phyloP scores from a whole-genome alignment of 1,140 invertebrate genomes.

The Aphelinus certus region DNA sequence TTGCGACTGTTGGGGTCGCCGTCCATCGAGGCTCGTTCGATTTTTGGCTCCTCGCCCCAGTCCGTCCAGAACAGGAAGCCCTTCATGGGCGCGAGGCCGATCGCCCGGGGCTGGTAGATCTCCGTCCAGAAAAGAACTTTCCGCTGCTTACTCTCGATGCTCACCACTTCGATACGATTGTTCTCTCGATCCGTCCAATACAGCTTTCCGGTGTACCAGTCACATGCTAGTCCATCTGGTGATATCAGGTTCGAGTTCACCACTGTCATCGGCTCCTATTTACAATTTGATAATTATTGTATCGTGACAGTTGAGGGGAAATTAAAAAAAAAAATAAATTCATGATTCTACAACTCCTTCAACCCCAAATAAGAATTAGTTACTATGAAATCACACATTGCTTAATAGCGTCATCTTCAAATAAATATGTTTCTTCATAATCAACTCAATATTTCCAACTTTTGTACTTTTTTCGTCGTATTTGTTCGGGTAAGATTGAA shows the following conservation, averaged over 20 bases:
- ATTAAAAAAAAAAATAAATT: no score
- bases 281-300: no score
- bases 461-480: no score
- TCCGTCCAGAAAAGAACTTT: slow-evolving; percentile 92
- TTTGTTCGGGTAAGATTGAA: no score
- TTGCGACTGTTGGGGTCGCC: slow-evolving; percentile 74
- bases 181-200: slow-evolving; percentile 92
- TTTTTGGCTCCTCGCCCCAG: slow-evolving; percentile 91
- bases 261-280: slow-evolving; percentile 65
- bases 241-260: slow-evolving; percentile 65
- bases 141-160: slow-evolving; percentile 77
- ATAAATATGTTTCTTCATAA: no score
- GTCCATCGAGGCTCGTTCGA: slow-evolving; percentile 88
- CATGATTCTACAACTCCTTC: no score
- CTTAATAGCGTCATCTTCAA: no score
- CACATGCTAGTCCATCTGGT: slow-evolving; percentile 85
- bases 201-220: slow-evolving; percentile 89
- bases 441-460: no score
- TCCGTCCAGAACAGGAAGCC: slow-evolving; percentile 90
- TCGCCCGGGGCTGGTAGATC: slow-evolving; percentile 86
- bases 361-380: no score
- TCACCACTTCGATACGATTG: slow-evolving; percentile 86
- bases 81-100: slow-evolving; percentile 82
- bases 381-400: no score
- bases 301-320: no score